phyloP scores from a whole-genome alignment of 2,113 vertebrate species.

The Malurus elegans region DNA sequence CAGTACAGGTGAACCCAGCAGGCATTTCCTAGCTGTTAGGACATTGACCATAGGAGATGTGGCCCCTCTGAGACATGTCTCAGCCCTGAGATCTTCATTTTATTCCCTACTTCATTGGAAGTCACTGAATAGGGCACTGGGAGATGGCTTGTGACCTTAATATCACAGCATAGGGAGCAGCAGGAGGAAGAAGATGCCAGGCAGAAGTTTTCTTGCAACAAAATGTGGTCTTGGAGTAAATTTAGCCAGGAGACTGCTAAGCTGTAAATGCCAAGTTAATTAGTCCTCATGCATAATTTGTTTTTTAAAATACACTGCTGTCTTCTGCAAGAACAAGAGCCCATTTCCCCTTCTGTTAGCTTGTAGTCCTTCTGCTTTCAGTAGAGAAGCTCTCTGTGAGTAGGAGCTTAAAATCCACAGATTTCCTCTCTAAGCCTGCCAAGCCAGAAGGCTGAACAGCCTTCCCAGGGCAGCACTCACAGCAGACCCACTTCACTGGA shows the following conservation, averaged over 20 bases:
- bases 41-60: not conserved
- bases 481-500: not conserved
- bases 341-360: constrained; percentile 1
- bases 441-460: not conserved
- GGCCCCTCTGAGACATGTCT: not conserved
- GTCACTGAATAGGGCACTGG: not conserved
- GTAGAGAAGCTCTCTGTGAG: not conserved
- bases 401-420: not conserved
- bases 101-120: not conserved
- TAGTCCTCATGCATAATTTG: not conserved
- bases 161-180: not conserved
- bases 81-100: not conserved
- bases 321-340: not conserved
- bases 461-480: not conserved
- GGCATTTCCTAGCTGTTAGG: not conserved
- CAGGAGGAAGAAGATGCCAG: not conserved
- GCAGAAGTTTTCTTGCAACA: not conserved
- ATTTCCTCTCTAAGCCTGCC: not conserved
- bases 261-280: constrained; percentile 60
- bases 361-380: not conserved
- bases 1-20: not conserved
- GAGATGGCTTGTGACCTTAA: not conserved
- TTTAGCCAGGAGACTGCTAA: constrained; percentile 4
- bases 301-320: not conserved
- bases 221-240: not conserved